phyloP scores from a whole-genome alignment of 1,140 invertebrate species.

The Drosophila novamexicana region DNA sequence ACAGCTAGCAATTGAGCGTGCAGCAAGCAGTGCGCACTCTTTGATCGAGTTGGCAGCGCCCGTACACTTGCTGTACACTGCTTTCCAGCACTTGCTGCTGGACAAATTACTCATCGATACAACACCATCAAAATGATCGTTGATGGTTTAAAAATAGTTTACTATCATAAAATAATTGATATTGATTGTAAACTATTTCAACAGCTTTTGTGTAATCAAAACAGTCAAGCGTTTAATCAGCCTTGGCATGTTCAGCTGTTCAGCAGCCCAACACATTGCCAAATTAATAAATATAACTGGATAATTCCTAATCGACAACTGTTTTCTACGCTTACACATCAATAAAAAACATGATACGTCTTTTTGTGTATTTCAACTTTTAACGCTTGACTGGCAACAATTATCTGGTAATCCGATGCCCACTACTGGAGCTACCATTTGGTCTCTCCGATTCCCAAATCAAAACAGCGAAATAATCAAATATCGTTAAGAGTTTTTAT shows the following conservation, averaged over 20 bases:
- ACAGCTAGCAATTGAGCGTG: background rate
- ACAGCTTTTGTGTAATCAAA: too few species aligned
- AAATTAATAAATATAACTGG: too few species aligned
- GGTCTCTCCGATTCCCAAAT: slow-evolving; percentile 19
- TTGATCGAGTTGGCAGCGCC: background rate
- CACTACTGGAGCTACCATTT: background rate
- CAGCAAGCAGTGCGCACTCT: background rate
- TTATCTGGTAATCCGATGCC: slow-evolving; percentile 31
- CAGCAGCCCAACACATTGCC: too few species aligned
- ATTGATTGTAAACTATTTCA: too few species aligned
- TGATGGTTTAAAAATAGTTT: too few species aligned
- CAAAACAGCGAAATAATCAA: slow-evolving; percentile 25
- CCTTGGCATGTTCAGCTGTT: too few species aligned
- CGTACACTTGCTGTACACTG: background rate
- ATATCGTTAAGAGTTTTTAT: slow-evolving; percentile 46
- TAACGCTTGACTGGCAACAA: slow-evolving; percentile 17
- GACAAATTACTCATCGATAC: background rate
- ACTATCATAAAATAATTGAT: too few species aligned
- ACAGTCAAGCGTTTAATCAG: too few species aligned
- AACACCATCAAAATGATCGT: background rate
- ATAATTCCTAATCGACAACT: too few species aligned
- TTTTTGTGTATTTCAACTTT: background rate
- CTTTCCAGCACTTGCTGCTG: background rate
- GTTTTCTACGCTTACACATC: too few species aligned
- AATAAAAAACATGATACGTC: too few species aligned